Evolutionary conservation across 2,888 invertebrate species (phyloP), one percentile per base, ranked within the genome.

Genomic region (Ligdia adustata): DNA sequence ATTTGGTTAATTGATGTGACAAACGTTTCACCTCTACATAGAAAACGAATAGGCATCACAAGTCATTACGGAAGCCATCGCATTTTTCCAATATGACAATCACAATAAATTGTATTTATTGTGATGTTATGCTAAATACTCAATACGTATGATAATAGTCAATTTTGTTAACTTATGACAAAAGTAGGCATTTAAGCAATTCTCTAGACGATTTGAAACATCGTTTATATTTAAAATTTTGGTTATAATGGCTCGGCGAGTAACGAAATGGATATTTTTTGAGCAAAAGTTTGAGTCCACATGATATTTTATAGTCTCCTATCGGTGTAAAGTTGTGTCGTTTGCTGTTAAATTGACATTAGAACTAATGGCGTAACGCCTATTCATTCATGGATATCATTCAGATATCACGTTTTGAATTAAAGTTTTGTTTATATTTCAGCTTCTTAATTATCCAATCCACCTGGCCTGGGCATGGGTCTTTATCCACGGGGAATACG

Each of bases 141-240:
- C 55, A 47, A 64, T 71, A 55, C 32, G 34, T 71, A 70, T 71
- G 69, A 47, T 57, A 72, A 67, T 66, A 43, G 42, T 26, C 52
- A 34, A 52, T 62, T 53, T 38, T 47, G 35, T 55, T 58, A 52
- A 56, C n/a, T n/a, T 54, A 52, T 38, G 54, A 60, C 60, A 38
- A 52, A 48, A 55, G 14, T 31, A 35, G 40, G 37, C 35, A 45
- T 45, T 37, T 38, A 37, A 26, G 50, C 31, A 32, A 54, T 59
- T 57, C 57, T 53, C 50, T 59, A 59, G 62, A 62, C 57, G 40
- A 32, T 12, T 43, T 26, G 28, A 22, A 45, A 44, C 55, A 31
- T 52, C 20, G 52, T 40, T 52, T 51, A 48, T 35, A 34, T 49
- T 37, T 52, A 39, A 41, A 43, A 55, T 52, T 57, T 55, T 50